Base-by-base conservation (phyloP, 1,140 invertebrate genomes). In the Physella acuta region DNA sequence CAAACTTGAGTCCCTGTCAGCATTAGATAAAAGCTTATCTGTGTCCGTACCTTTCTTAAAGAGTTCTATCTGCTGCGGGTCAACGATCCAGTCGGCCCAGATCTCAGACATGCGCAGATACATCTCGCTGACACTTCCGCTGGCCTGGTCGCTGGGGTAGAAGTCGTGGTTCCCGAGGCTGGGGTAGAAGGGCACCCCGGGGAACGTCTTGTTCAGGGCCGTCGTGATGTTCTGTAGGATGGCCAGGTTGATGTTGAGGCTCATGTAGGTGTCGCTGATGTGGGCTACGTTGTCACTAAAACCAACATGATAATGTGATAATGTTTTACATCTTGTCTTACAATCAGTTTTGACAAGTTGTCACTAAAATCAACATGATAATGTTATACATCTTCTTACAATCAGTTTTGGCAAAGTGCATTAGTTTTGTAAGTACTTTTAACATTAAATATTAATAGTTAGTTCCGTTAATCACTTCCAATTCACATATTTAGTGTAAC, bases 141-240 rank as follows among this genome's bases (percentile, higher is more conserved):
- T 75, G 52, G 78, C 80, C 55, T 81, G 80, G 60, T 75, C 68
- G 51, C 66, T 65, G 0, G 80, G 80, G 39, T 53, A 80, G 73
- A 77, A 79, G 74, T 82, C 80, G 70, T 82, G 80, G 75, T 82
- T 82, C 51, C 80, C 80, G n/a, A 75, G 75, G 1, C 74, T 72
- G 36, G 80, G 76, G 69, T 77, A 80, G 0, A 78, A 68, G 3
- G 67, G 64, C 16, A 73, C 73, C 24, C 39, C 51, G 0, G 73
- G 74, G 36, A 82, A 78, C 3, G 20, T 30, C 2, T 26, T 30
- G 0, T 58, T 67, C 0, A 82, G 68, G 0, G 73, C 52, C 24
- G 71, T 24, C 3, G 80, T 82, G 2, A 78, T 63, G 44, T 80
- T 78, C 28, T 66, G 66, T 11, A 82, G 63, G 36, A 79, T 70